phyloP scores from a whole-genome alignment of 2,797 vertebrate species.

The Scolopax bukidnonensis region DNA sequence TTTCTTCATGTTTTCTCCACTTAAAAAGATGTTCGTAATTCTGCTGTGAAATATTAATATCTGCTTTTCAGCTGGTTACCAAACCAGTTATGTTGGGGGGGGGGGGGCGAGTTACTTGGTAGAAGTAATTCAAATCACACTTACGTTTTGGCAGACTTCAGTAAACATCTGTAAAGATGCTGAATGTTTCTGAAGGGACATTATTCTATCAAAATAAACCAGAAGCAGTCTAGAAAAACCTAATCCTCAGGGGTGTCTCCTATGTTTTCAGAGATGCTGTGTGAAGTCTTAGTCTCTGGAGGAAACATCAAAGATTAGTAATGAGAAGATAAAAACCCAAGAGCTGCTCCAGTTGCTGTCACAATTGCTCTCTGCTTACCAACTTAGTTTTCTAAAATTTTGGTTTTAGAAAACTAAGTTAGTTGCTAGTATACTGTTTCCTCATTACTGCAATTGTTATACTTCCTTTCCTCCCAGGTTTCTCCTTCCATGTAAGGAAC shows the following conservation, averaged over 20 bases:
- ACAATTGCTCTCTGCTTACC: background rate
- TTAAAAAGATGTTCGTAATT: background rate
- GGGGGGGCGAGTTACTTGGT: background rate
- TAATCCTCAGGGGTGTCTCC: background rate
- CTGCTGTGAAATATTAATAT: background rate
- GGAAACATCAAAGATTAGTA: too few relatives aligned
- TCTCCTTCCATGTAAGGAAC: background rate
- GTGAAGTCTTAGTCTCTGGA: background rate
- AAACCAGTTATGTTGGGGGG: background rate
- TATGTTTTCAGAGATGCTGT: background rate
- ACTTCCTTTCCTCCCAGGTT: background rate
- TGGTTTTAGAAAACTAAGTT: background rate
- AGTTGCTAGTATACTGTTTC: background rate
- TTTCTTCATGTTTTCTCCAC: background rate
- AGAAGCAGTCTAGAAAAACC: background rate
- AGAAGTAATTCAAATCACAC: background rate
- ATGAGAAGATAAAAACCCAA: constrained; percentile 23
- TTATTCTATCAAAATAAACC: background rate
- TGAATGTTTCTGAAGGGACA: background rate
- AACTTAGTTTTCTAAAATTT: too few relatives aligned
- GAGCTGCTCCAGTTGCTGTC: background rate
- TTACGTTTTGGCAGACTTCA: background rate
- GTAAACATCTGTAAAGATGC: background rate
- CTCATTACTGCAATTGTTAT: background rate
- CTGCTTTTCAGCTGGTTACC: background rate